Evolutionary conservation across 2,888 invertebrate species (phyloP).

Genomic region (Aplocera efformata): DNA sequence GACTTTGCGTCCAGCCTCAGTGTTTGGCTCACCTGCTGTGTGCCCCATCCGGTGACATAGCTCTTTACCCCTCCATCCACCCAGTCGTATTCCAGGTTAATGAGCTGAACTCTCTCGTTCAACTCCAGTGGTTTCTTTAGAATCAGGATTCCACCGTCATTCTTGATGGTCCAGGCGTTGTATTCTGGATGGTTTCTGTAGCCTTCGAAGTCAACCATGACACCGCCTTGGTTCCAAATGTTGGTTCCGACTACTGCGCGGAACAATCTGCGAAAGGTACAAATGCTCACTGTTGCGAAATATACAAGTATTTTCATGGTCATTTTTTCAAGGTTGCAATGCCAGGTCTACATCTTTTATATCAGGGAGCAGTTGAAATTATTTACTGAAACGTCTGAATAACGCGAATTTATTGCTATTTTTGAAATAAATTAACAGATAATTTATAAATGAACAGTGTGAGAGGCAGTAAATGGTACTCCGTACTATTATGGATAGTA

Average conservation of each 20-base stretch:
- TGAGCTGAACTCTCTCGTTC: not conserved
- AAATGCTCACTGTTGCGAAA: too few species aligned
- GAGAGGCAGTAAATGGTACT: too few species aligned
- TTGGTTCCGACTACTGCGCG: slow-evolving; percentile 37
- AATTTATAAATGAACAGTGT: too few species aligned
- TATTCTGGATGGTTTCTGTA: slow-evolving; percentile 38
- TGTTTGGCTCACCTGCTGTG: slow-evolving; percentile 38
- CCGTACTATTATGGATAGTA: too few species aligned
- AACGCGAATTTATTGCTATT: too few species aligned
- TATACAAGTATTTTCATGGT: too few species aligned
- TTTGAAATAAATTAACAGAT: too few species aligned
- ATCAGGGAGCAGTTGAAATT: too few species aligned
- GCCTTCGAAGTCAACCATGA: slow-evolving; percentile 22
- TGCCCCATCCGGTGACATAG: slow-evolving; percentile 54
- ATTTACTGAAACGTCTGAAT: too few species aligned
- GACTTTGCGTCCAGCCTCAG: too few species aligned
- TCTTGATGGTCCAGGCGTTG: slow-evolving; percentile 32
- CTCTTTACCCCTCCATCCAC: slow-evolving; percentile 30
- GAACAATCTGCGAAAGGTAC: slow-evolving; percentile 29
- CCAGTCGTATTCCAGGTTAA: slow-evolving; percentile 31
- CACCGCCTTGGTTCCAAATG: slow-evolving; percentile 31
- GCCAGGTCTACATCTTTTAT: too few species aligned
- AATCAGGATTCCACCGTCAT: slow-evolving; percentile 38
- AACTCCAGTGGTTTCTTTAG: slow-evolving; percentile 11
- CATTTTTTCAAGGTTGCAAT: too few species aligned